Evolutionary conservation across 2,888 invertebrate genomes (phyloP).

Genomic region (Agrochola litura): DNA sequence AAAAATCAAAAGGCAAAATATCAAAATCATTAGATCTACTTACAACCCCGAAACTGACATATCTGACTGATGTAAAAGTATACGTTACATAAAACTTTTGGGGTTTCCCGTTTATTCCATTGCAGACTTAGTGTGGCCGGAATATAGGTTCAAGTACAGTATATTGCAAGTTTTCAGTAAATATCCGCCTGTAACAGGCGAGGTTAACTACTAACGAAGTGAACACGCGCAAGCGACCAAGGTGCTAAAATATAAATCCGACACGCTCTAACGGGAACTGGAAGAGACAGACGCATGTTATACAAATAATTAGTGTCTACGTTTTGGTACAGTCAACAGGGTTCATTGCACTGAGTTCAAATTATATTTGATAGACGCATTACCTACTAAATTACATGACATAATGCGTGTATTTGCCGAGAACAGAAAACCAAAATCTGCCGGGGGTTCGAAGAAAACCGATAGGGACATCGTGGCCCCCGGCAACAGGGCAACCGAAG

Average conservation of each 20-base stretch:
- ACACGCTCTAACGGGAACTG: constrained; percentile 48
- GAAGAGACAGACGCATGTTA: constrained; percentile 17
- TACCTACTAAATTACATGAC: too few species aligned
- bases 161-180: constrained; percentile 23
- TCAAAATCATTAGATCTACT: too few species aligned
- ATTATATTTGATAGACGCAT: neutral
- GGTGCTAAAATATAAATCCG: constrained; percentile 66
- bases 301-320: constrained; percentile 30
- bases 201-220: constrained; percentile 67
- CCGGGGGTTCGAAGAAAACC: too few species aligned
- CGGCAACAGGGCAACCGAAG: too few species aligned
- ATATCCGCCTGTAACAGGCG: constrained; percentile 33
- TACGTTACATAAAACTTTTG: too few species aligned
- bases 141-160: neutral
- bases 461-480: too few species aligned
- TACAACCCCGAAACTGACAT: too few species aligned
- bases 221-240: constrained; percentile 60
- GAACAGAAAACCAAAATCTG: too few species aligned
- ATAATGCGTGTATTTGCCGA: neutral
- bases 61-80: too few species aligned
- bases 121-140: too few species aligned
- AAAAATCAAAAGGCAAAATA: too few species aligned
- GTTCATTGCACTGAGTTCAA: constrained; percentile 20
- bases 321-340: neutral
- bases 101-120: too few species aligned